Conservation (phyloP, 2,888 invertebrate genomes). For the Yponomeuta cagnagella region DNA sequence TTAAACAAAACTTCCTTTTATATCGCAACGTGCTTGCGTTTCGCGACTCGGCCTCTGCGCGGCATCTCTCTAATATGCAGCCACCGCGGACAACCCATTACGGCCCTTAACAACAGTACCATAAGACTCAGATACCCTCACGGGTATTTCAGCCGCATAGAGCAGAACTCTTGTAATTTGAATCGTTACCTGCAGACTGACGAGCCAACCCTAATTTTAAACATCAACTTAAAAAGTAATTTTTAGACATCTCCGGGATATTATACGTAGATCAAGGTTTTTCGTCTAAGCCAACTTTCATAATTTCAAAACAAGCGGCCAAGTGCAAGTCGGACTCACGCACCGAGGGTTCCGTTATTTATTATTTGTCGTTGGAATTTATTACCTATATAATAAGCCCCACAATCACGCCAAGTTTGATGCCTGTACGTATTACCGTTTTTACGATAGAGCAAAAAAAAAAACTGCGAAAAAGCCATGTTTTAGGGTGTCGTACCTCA, state of each 20-base stretch:
- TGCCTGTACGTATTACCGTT: no score
- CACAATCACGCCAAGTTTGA: no score
- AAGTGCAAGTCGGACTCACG: no score
- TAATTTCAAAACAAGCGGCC: no score
- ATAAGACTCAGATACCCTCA: not conserved
- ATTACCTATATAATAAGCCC: no score
- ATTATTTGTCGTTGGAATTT: no score
- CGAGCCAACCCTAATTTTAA: constrained; percentile 2
- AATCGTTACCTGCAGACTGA: constrained; percentile 30
- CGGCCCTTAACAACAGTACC: not conserved
- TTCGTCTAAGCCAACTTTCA: no score
- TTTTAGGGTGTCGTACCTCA: no score
- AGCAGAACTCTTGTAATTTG: constrained; percentile 21
- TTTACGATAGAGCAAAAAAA: no score
- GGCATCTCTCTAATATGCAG: constrained; percentile 38
- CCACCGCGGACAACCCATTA: not conserved
- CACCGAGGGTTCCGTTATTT: no score
- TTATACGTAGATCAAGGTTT: no score
- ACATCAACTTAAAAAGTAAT: constrained; percentile 3
- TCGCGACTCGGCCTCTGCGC: constrained; percentile 67
- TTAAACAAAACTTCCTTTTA: constrained; percentile 72
- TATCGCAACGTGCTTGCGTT: constrained; percentile 71
- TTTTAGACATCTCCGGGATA: not conserved
- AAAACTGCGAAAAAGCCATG: no score
- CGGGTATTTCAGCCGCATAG: not conserved